Evolutionary conservation across 2,797 vertebrate genomes (phyloP).

Genomic region (Anguilla anguilla): DNA sequence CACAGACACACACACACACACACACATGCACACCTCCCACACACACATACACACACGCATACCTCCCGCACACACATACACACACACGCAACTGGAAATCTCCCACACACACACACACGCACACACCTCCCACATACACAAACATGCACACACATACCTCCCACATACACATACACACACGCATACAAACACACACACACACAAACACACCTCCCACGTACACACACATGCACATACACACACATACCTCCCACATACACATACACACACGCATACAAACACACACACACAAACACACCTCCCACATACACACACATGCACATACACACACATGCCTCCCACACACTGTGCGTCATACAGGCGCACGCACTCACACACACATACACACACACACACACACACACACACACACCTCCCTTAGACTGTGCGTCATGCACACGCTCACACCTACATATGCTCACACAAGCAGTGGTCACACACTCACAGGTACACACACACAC

Average conservation of each 20-base stretch:
- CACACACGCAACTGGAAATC: too few relatives aligned
- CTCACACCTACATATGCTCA: too few relatives aligned
- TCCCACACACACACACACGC: too few relatives aligned
- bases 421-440: not conserved
- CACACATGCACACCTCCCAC: too few relatives aligned
- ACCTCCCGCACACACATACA: too few relatives aligned
- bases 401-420: not conserved
- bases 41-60: too few relatives aligned
- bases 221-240: not conserved
- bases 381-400: not conserved
- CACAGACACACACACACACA: not conserved
- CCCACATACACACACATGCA: not conserved
- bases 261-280: slow-evolving; percentile 12
- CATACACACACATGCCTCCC: not conserved
- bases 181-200: slow-evolving; percentile 20
- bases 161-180: slow-evolving; percentile 2
- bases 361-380: too few relatives aligned
- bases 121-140: too few relatives aligned
- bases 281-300: slow-evolving; percentile 8
- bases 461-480: too few relatives aligned
- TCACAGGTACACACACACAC: too few relatives aligned
- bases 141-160: not conserved
- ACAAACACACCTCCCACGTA: not conserved
- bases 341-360: too few relatives aligned
- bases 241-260: not conserved